Conservation (phyloP, 2,797 vertebrate species). For the Cuniculus paca region DNA sequence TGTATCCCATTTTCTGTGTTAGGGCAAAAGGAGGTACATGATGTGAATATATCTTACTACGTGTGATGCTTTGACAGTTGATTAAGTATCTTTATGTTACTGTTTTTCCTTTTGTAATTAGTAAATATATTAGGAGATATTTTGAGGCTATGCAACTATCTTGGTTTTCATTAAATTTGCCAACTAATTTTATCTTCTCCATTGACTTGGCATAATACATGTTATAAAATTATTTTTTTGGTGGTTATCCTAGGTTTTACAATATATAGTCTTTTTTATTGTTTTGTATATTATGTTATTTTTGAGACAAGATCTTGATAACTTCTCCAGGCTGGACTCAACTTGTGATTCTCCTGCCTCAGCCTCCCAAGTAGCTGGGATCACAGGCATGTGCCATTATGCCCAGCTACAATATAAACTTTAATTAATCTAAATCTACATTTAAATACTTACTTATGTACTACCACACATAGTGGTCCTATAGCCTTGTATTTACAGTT, state of each 20-base stretch:
- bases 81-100: background rate
- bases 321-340: background rate
- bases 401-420: background rate
- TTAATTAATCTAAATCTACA: background rate
- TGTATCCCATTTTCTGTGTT: background rate
- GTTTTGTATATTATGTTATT: background rate
- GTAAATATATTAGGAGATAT: background rate
- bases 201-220: background rate
- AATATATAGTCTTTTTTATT: background rate
- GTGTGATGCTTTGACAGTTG: background rate
- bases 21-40: background rate
- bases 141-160: background rate
- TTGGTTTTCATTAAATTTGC: background rate
- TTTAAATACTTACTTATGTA: background rate
- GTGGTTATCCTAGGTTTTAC: background rate
- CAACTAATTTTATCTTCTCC: background rate
- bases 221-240: background rate
- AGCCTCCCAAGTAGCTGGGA: background rate
- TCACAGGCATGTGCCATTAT: background rate
- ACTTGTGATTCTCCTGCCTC: background rate
- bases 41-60: background rate
- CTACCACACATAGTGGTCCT: background rate
- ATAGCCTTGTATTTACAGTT: background rate
- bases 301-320: background rate
- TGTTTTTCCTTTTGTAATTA: background rate